A percentile compares a stretch with the other conserved stretches of the same genome.
Evolutionary conservation across 2,888 invertebrate species (phyloP).

Genomic region (Hypolimnas misippus): DNA sequence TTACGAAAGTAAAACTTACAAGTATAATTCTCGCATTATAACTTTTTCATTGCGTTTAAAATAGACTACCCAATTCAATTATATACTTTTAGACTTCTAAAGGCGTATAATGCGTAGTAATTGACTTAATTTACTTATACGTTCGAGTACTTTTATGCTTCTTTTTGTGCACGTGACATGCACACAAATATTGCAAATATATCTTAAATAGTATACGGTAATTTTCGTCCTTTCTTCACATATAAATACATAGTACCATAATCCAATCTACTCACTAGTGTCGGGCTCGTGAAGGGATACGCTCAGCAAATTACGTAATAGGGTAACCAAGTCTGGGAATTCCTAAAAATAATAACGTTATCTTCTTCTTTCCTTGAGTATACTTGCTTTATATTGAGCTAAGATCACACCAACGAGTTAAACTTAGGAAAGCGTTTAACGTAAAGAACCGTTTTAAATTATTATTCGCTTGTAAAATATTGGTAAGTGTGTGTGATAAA

Average conservation of each 20-base stretch:
- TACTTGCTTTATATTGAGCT: slow-evolving; percentile 21
- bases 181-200: not conserved
- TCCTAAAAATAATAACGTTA: slow-evolving; percentile 42
- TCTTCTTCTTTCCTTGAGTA: slow-evolving; percentile 25
- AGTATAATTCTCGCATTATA: too few species aligned
- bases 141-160: too few species aligned
- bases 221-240: slow-evolving; percentile 10
- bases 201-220: not conserved
- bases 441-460: not conserved
- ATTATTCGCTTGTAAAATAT: not conserved
- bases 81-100: too few species aligned
- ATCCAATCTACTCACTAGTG: slow-evolving; percentile 36
- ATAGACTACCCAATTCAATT: too few species aligned
- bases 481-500: too few species aligned
- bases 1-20: too few species aligned
- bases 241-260: slow-evolving; percentile 33
- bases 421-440: not conserved
- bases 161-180: not conserved
- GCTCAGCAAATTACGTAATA: slow-evolving; percentile 44
- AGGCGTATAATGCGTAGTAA: too few species aligned
- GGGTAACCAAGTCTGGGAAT: slow-evolving; percentile 38
- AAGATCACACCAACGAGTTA: not conserved
- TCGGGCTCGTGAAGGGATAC: slow-evolving; percentile 38
- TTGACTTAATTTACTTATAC: too few species aligned
- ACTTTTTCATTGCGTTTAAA: too few species aligned